Percentiles rank a stretch among this genome's conserved stretches.
Evolutionary conservation across 2,113 vertebrate genomes (phyloP).

Genomic region (Megaleporinus macrocephalus): DNA sequence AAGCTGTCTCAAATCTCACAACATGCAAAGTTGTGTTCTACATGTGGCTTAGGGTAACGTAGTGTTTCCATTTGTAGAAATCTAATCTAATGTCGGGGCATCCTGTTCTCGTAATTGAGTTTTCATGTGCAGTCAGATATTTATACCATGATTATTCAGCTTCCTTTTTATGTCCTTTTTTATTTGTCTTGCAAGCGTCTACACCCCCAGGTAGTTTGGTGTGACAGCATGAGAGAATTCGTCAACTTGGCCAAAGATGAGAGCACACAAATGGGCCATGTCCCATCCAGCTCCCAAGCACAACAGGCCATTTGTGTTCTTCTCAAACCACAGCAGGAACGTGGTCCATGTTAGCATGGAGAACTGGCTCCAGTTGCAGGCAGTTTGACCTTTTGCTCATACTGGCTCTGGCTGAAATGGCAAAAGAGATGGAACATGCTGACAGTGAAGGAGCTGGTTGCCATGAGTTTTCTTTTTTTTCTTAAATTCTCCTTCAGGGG

Average conservation of each 20-base stretch:
- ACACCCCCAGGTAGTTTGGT: conserved; percentile 34
- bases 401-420: conserved; percentile 38
- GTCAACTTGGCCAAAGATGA: conserved; percentile 37
- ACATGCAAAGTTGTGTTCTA: too few relatives aligned
- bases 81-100: not conserved
- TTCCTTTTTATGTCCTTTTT: not conserved
- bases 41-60: too few relatives aligned
- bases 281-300: conserved; percentile 32
- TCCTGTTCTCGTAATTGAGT: conserved; percentile 14
- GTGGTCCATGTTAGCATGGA: conserved; percentile 37
- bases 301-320: conserved; percentile 39
- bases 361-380: conserved; percentile 37
- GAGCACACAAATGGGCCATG: conserved; percentile 1
- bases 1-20: too few relatives aligned
- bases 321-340: conserved; percentile 31
- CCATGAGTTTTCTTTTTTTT: not conserved
- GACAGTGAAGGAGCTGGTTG: not conserved
- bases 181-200: conserved; percentile 14
- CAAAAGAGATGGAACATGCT: conserved; percentile 25
- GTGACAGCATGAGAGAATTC: conserved; percentile 26
- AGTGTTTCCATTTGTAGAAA: too few relatives aligned
- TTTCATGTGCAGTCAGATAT: conserved; percentile 28
- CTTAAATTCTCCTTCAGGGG: not conserved
- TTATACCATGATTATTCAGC: conserved; percentile 11
- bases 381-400: conserved; percentile 38